Base-by-base conservation (phyloP, 1,140 invertebrate species). In the Caligus rogercresseyi region DNA sequence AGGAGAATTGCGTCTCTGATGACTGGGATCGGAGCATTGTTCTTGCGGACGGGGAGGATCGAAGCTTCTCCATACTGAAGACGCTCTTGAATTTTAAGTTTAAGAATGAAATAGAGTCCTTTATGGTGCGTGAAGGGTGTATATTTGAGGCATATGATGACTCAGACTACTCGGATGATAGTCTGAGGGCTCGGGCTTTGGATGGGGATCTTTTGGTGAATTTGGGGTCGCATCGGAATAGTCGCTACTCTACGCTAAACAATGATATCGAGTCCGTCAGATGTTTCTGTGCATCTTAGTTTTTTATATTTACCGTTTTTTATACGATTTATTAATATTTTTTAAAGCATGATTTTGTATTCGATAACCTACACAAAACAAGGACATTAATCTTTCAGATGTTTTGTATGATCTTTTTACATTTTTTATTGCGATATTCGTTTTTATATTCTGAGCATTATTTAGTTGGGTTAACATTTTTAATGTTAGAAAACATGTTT, bases 1-100 rank as follows among this genome's bases (percentile, higher is more conserved):
- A 56, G n/a, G 24, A 56, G 14, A 25, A 56, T 20, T 56, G 54
- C 20, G 18, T n/a, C 18, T 20, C 15, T 18, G 24, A 20, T 20
- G 54, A 56, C 24, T 56, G 54, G 54, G 54, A 56, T 56, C 7
- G n/a, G 7, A 43, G 31, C n/a, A 43, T 43, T 43, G 31, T 43
- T n/a, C 31, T 43, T 43, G 31, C 31, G n/a, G 31, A 43, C n/a
- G 31, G 31, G n/a, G 31, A 43, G 31, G 31, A 43, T 43, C 31
- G 31, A 43, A 43, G 31, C 31, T 43, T 43, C n/a, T 43, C 31
- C n/a, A 11, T 43, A 43, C n/a, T 43, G 7, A 43, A 43, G 7
- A 11, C 31, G 7, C 7, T 43, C 7, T 11, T 43, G 31, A 43
- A 43, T 43, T 43, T 43, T n/a, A 43, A 43, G 31, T 43, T 11